Evolutionary conservation across 2,888 invertebrate species (phyloP), one percentile per base, ranked within the genome.

Genomic region (Aricia artaxerxes): DNA sequence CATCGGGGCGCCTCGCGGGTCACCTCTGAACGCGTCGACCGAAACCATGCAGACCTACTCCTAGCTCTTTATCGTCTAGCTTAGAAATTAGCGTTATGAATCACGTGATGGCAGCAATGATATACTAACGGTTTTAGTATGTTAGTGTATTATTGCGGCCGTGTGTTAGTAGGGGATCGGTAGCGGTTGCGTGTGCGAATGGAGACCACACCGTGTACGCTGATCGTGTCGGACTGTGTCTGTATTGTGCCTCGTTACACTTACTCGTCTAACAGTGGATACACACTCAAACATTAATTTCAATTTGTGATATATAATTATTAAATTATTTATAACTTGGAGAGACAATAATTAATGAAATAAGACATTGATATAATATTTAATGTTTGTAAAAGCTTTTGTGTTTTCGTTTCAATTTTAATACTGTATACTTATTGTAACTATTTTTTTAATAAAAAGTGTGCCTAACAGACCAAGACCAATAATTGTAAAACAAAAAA

Each of bases 131-230:
- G 81, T 81, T 79, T 44, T 82, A 82, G 81, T 82, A 13, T 1
- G 82, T 81, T 81, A 85, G 87, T 87, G 89, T 92, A 90, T 88
- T 86, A 88, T 88, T 85, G 85, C 88, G 90, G 88, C 90, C 90
- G 86, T 79, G 77, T 89, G 93, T 93, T 94, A 93, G 93, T 93
- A 92, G 85, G 89, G 91, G 89, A 88, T 85, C 86, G 88, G 87
- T 91, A 92, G 93, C 93, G 89, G 86, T 92, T 92, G 93, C 92
- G 89, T 90, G 90, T 92, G 93, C 91, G 91, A 89, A 91, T 92
- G 93, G 91, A 92, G 90, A 91, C 92, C 93, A 93, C 92, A 93
- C 92, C 90, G 93, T 92, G 92, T 91, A 86, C 86, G 88, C 85
- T 84, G 61, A 49, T 49, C 64, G 64, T 78, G 78, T 78, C 61